A percentile compares a stretch with the other conserved stretches of the same genome.
Evolutionary conservation across 2,888 invertebrate species (phyloP).

Genomic region (Coleophora flavipennella): DNA sequence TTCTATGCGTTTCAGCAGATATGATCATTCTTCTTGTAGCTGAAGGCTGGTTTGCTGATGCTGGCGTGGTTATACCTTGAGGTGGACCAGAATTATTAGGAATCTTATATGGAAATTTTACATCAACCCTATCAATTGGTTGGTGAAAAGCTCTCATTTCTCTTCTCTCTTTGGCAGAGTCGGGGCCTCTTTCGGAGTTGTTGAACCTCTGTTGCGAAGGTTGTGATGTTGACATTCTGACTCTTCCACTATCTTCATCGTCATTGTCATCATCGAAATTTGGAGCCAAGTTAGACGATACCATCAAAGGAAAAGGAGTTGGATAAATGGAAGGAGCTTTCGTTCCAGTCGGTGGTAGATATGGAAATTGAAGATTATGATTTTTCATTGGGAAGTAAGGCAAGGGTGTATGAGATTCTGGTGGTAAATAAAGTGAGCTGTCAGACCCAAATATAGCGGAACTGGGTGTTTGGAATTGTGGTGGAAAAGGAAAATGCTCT

Average conservation of each 20-base stretch:
- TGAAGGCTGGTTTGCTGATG: conserved; percentile 27
- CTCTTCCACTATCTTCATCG: conserved; percentile 25
- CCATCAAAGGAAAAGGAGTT: conserved; percentile 39
- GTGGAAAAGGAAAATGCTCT: conserved; percentile 47
- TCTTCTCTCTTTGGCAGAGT: conserved; percentile 27
- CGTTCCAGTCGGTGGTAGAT: conserved; percentile 45
- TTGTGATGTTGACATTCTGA: conserved; percentile 18
- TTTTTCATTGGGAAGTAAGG: conserved; percentile 50
- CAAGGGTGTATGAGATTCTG: conserved; percentile 46
- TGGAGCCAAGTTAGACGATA: conserved; percentile 40
- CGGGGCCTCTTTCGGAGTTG: conserved; percentile 25
- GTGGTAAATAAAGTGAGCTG: conserved; percentile 50
- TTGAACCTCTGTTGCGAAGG: conserved; percentile 24
- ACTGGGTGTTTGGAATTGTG: conserved; percentile 41
- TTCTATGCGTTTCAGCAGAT: conserved; percentile 40
- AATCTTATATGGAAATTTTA: conserved; percentile 33
- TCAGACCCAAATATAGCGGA: conserved; percentile 40
- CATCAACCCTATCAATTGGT: conserved; percentile 48
- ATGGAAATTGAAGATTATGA: conserved; percentile 44
- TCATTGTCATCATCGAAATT: conserved; percentile 35
- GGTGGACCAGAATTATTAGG: conserved; percentile 12
- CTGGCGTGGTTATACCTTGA: conserved; percentile 15
- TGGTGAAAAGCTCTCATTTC: conserved; percentile 35
- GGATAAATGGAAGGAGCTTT: conserved; percentile 45
- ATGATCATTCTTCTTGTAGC: conserved; percentile 44